Evolutionary conservation across 2,888 invertebrate species (phyloP).

Genomic region (Junonia oenone): DNA sequence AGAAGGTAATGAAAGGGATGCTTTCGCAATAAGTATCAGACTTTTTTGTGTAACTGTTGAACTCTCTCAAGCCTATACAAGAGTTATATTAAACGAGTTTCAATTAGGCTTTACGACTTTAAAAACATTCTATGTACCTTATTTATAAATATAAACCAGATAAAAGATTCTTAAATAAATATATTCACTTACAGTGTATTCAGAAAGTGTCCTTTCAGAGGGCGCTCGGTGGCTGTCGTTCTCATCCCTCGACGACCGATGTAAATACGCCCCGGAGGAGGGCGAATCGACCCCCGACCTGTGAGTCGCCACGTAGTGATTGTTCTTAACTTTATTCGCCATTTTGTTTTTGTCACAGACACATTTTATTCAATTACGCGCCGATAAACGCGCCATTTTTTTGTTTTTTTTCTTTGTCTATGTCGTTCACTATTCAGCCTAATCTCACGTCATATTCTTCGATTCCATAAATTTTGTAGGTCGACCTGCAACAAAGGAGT

Average conservation of each 20-base stretch:
- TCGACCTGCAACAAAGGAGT: constrained; percentile 50
- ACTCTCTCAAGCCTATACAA: too few relatives aligned
- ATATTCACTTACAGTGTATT: constrained; percentile 86
- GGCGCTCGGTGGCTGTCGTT: constrained; percentile 87
- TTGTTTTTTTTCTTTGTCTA: constrained; percentile 34
- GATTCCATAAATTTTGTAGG: constrained; percentile 26
- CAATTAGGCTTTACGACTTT: too few relatives aligned
- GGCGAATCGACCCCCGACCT: constrained; percentile 71
- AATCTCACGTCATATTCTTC: constrained; percentile 29
- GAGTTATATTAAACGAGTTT: too few relatives aligned
- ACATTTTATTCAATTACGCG: constrained; percentile 40
- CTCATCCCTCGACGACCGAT: constrained; percentile 86
- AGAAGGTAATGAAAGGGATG: too few relatives aligned
- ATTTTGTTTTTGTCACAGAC: constrained; percentile 50
- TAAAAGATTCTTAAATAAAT: too few relatives aligned
- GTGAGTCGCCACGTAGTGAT: constrained; percentile 86
- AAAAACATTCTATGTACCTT: too few relatives aligned
- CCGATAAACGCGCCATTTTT: constrained; percentile 35
- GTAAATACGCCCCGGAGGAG: constrained; percentile 75
- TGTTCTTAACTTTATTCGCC: constrained; percentile 85
- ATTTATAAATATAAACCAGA: too few relatives aligned
- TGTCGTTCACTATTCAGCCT: constrained; percentile 38
- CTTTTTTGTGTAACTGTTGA: too few relatives aligned
- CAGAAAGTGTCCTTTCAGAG: constrained; percentile 88
- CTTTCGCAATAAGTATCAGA: too few relatives aligned